Evolutionary conservation across 2,888 invertebrate species (phyloP).

Genomic region (Scaptomyza tumidula): DNA sequence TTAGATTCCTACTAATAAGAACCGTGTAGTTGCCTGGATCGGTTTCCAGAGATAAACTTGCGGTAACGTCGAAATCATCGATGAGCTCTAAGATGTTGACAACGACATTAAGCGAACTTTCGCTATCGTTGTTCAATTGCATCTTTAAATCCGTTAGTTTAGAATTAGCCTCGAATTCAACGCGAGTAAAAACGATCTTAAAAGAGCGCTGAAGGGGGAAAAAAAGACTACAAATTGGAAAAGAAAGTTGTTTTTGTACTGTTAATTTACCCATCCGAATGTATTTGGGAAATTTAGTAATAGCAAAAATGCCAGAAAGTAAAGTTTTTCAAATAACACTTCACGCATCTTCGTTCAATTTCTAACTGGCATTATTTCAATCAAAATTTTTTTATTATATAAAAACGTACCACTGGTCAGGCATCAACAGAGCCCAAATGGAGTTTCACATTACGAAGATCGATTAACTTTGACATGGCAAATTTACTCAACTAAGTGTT

Average conservation of each 20-base stretch:
- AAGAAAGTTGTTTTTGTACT: fast-evolving
- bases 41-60: constrained; percentile 63
- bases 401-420: constrained; percentile 32
- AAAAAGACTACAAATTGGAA: neutral
- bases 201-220: constrained; percentile 72
- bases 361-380: constrained; percentile 64
- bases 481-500: constrained; percentile 44
- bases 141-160: constrained; percentile 67
- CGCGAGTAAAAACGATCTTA: constrained; percentile 70
- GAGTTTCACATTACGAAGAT: constrained; percentile 43
- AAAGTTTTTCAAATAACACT: constrained; percentile 31
- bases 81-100: constrained; percentile 65
- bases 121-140: constrained; percentile 69
- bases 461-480: constrained; percentile 37
- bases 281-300: constrained; percentile 43
- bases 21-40: constrained; percentile 67
- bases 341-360: constrained; percentile 56
- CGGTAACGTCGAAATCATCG: constrained; percentile 66
- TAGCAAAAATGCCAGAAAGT: constrained; percentile 44
- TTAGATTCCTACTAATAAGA: constrained; percentile 60
- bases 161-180: constrained; percentile 67
- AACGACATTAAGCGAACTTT: constrained; percentile 58
- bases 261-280: constrained; percentile 74
- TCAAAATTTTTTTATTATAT: constrained; percentile 51
- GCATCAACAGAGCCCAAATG: constrained; percentile 65